A percentile compares a stretch with the other conserved stretches of the same genome.
Conservation (phyloP, 2,888 invertebrate genomes). For the Chesias legatella region DNA sequence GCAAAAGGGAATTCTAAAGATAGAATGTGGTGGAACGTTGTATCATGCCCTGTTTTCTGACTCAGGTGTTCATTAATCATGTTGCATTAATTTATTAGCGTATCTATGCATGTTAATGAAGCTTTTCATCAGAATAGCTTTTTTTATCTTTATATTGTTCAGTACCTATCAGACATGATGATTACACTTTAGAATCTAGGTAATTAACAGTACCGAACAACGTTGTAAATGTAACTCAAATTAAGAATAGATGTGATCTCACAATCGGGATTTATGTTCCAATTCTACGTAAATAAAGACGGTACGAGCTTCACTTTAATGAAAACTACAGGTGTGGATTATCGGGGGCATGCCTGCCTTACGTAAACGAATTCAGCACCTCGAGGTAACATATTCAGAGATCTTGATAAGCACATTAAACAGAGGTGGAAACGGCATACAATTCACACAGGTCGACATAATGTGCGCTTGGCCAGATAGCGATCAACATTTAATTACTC, state of each 20-base stretch:
- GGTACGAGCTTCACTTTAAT: conserved; percentile 13
- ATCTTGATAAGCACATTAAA: conserved; percentile 34
- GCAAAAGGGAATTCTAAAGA: conserved; percentile 10
- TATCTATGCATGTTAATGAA: no score
- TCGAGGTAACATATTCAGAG: conserved; percentile 25
- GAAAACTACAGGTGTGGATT: conserved; percentile 21
- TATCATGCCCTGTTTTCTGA: conserved; percentile 10
- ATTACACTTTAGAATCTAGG: no score
- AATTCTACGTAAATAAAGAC: conserved; percentile 17
- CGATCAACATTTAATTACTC: conserved; percentile 52
- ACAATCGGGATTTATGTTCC: conserved; percentile 3
- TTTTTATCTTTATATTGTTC: no score
- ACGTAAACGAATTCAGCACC: conserved; percentile 31
- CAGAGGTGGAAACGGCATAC: conserved; percentile 31
- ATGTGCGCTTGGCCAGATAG: conserved; percentile 37
- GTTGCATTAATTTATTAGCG: no score
- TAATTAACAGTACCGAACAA: no score
- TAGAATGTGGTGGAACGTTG: conserved; percentile 9
- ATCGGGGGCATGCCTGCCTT: conserved; percentile 15
- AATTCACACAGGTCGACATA: conserved; percentile 33
- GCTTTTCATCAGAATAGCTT: no score
- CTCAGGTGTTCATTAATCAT: conserved; percentile 5
- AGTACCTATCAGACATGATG: no score
- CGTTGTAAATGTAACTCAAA: no score
- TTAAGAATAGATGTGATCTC: neutral